These are phyloP conservation scores for Melanerpes aurifrons DNA, from an alignment of 2,113 vertebrate genomes.

Conservation along the genomic window DNA sequence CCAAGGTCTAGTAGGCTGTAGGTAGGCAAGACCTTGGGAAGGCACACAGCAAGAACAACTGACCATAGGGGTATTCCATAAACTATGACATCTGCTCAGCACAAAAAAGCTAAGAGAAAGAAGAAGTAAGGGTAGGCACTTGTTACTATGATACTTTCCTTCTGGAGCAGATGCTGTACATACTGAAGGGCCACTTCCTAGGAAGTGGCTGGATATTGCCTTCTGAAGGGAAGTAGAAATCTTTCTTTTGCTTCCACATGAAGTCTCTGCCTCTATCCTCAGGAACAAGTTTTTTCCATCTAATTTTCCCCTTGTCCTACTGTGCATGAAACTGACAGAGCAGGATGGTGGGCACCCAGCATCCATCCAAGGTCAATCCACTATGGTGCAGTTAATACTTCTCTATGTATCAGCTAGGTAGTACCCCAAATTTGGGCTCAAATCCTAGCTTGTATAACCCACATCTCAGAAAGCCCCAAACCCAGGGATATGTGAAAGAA, in stretches of 20 bases:
- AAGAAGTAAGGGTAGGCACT: no score
- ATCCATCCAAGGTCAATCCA: not conserved
- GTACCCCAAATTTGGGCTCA: not conserved
- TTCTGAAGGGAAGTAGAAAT: not conserved
- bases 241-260: rapidly evolving
- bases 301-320: not conserved
- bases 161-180: rapidly evolving
- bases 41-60: not conserved
- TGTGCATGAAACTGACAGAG: not conserved
- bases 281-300: rapidly evolving
- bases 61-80: no score
- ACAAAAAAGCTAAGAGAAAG: not conserved
- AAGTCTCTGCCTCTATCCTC: not conserved
- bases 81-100: rapidly evolving
- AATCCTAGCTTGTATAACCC: not conserved
- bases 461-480: not conserved
- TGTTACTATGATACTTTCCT: not conserved
- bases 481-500: not conserved
- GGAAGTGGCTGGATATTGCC: no score
- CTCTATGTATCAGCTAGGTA: not conserved
- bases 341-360: rapidly evolving
- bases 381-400: not conserved
- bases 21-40: not conserved
- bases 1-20: not conserved
- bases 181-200: not conserved